These are phyloP conservation scores for Podarcis cretensis DNA, from an alignment of 2,113 vertebrate genomes.

Conservation along the genomic window DNA sequence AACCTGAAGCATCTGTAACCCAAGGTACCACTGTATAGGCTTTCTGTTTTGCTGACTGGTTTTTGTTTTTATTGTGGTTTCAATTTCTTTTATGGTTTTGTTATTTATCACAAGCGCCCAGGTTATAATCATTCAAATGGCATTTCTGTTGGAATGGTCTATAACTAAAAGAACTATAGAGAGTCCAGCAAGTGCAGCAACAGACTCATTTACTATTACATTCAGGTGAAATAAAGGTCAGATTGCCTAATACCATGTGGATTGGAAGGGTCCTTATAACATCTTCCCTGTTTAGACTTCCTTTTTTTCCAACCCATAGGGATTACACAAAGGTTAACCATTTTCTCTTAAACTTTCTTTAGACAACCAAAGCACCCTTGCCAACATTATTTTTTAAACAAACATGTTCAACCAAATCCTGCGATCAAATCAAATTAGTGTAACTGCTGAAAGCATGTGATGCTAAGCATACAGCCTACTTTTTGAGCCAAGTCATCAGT, in stretches of 20 bases:
- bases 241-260: background rate
- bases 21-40: no score
- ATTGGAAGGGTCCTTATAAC: background rate
- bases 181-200: background rate
- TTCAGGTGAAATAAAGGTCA: background rate
- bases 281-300: background rate
- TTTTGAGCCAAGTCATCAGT: constrained; percentile 64
- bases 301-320: background rate
- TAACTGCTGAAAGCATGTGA: background rate
- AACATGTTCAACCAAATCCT: background rate
- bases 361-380: background rate
- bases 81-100: background rate
- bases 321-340: background rate
- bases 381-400: background rate
- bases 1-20: no score
- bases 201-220: no score
- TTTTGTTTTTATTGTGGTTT: background rate
- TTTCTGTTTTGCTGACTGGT: background rate
- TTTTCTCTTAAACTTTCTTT: background rate
- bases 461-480: constrained; percentile 64
- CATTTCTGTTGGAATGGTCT: background rate
- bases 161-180: background rate
- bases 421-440: background rate
- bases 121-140: background rate
- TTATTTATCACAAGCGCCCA: no score